Conservation (phyloP, 2,797 vertebrate species). For the Trachurus trachurus region DNA sequence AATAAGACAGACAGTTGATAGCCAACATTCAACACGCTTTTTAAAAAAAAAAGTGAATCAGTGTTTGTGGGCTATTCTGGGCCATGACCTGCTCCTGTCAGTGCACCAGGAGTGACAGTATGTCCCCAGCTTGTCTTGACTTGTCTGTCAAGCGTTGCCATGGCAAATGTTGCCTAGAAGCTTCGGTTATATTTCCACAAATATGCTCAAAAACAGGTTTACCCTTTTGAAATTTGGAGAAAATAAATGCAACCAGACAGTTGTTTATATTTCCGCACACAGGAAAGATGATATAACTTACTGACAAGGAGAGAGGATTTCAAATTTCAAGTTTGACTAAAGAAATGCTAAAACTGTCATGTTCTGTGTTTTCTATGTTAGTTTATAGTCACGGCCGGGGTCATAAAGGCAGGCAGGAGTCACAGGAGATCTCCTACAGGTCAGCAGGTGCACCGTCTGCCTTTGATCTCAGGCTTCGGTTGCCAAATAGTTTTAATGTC, state of each 20-base stretch:
- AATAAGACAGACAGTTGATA: not conserved
- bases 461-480: slow-evolving; percentile 62
- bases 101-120: not conserved
- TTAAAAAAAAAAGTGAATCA: not conserved
- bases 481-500: slow-evolving; percentile 55
- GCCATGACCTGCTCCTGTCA: not conserved
- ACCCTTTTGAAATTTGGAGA: not conserved
- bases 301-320: slow-evolving; percentile 28
- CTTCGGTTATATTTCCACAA: not conserved
- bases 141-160: not conserved
- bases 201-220: slow-evolving; percentile 10
- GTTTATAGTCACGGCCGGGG: slow-evolving; percentile 20
- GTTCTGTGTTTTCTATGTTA: slow-evolving; percentile 23
- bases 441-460: slow-evolving; percentile 62
- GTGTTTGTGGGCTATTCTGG: not conserved
- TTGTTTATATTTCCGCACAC: slow-evolving; percentile 29
- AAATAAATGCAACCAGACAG: too few relatives aligned
- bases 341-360: slow-evolving; percentile 46
- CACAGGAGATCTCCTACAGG: slow-evolving; percentile 48
- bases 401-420: slow-evolving; percentile 48
- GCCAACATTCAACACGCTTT: not conserved
- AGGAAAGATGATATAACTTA: slow-evolving; percentile 32
- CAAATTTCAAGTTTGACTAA: slow-evolving; percentile 1
- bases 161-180: not conserved
- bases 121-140: not conserved